phyloP scores from a whole-genome alignment of 2,113 vertebrate genomes.

The Catharus bicknelli region DNA sequence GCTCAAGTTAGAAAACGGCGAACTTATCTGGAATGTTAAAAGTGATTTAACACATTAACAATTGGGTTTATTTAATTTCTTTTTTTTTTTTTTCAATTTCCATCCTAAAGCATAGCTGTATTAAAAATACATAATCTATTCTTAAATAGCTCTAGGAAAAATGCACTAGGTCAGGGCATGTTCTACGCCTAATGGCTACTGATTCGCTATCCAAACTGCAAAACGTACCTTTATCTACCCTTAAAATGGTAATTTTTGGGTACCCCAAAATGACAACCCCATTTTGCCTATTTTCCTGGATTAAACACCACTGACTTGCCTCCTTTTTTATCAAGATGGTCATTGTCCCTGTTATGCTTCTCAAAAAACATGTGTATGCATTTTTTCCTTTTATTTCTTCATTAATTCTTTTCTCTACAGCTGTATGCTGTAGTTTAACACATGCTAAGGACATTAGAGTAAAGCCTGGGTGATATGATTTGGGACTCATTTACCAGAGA shows the following conservation, averaged over 20 bases:
- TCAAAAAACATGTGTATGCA: neutral
- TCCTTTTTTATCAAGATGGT: neutral
- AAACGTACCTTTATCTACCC: neutral
- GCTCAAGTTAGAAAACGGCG: neutral
- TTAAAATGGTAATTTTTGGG: neutral
- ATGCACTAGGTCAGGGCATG: neutral
- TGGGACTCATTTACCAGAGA: neutral
- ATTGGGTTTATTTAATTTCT: neutral
- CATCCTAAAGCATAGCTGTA: neutral
- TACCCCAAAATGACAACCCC: too few species aligned
- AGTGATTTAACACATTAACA: neutral
- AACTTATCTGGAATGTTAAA: neutral
- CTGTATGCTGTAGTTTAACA: neutral
- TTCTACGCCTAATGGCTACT: neutral
- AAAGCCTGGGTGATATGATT: neutral
- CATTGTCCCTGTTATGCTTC: neutral
- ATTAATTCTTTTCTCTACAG: neutral
- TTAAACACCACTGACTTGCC: fast-evolving
- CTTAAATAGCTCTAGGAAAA: neutral
- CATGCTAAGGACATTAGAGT: neutral
- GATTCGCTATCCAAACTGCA: neutral
- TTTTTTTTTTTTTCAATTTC: neutral
- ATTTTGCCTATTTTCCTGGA: neutral
- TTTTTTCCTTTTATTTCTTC: neutral
- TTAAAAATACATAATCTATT: neutral